phyloP scores from a whole-genome alignment of 1,140 invertebrate species.

The Sycophila sp. region DNA sequence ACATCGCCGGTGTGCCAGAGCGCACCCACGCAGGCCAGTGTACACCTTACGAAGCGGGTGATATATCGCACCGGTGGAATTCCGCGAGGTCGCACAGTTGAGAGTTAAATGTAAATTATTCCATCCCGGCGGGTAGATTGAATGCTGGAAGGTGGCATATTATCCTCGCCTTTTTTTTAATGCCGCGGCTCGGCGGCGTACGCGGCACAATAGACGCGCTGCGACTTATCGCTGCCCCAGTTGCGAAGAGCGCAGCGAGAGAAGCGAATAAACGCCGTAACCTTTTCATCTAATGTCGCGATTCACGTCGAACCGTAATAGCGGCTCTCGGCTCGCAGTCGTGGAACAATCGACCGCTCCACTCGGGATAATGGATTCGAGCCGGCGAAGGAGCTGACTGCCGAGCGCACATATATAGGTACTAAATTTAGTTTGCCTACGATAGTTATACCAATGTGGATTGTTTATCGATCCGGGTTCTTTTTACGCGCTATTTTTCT shows the following conservation, averaged over 20 bases:
- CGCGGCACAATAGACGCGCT: neutral
- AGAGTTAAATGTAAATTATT: neutral
- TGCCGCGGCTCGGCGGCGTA: neutral
- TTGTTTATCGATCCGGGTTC: too few species aligned
- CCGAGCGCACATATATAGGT: too few species aligned
- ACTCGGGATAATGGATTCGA: neutral
- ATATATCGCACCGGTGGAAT: too few species aligned
- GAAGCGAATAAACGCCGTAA: neutral
- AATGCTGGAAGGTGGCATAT: neutral
- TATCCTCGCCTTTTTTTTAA: conserved; percentile 11
- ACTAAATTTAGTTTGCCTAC: too few species aligned
- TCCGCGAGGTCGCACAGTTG: too few species aligned
- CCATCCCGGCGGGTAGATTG: neutral
- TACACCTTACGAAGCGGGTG: too few species aligned
- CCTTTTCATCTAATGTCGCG: conserved; percentile 20
- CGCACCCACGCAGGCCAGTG: neutral
- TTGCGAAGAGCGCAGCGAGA: neutral
- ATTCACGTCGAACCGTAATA: neutral
- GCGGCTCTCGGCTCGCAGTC: too few species aligned
- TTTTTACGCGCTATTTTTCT: too few species aligned
- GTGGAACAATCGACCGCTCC: conserved; percentile 1
- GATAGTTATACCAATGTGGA: too few species aligned
- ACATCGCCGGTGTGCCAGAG: too few species aligned
- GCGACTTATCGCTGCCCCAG: conserved; percentile 14
- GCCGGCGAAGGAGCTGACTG: too few species aligned